Evolutionary conservation across 2,888 invertebrate species (phyloP).

Genomic region (Perizoma flavofasciatum): DNA sequence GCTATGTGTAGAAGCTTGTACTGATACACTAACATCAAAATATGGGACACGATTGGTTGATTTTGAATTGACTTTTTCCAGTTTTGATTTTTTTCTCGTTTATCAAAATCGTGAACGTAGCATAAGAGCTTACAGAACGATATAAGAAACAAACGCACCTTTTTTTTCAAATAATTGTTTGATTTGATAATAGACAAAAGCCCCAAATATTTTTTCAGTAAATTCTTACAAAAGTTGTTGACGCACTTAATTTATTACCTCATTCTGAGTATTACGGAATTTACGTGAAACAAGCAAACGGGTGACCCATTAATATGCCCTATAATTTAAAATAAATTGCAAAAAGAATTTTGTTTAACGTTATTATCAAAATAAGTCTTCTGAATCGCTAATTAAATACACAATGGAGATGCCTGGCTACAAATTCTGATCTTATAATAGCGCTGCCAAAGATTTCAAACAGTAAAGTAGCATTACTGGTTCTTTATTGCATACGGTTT

Average conservation of each 20-base stretch:
- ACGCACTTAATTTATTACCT: slow-evolving; percentile 3
- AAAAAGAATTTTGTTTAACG: slow-evolving; percentile 11
- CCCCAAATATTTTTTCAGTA: too few relatives aligned
- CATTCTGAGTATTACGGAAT: background rate
- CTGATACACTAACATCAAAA: too few relatives aligned
- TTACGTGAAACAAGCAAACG: slow-evolving; percentile 6
- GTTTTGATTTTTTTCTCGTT: too few relatives aligned
- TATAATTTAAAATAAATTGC: slow-evolving; percentile 12
- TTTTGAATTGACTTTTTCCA: background rate
- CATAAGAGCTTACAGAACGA: too few relatives aligned
- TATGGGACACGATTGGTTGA: too few relatives aligned
- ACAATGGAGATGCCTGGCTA: slow-evolving; percentile 11
- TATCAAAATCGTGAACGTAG: too few relatives aligned
- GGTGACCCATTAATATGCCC: slow-evolving; percentile 3
- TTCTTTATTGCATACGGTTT: slow-evolving; percentile 15
- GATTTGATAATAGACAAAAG: too few relatives aligned
- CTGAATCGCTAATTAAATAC: slow-evolving; percentile 9
- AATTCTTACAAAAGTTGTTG: background rate
- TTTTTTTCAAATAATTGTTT: too few relatives aligned
- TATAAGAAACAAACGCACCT: too few relatives aligned
- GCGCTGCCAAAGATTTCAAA: slow-evolving; percentile 15
- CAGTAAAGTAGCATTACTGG: slow-evolving; percentile 9
- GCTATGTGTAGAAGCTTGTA: too few relatives aligned
- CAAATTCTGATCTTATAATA: slow-evolving; percentile 5
- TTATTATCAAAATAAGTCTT: slow-evolving; percentile 21